Evolutionary conservation across 2,888 invertebrate genomes (phyloP).

Genomic region (Opisthograptis luteolata): DNA sequence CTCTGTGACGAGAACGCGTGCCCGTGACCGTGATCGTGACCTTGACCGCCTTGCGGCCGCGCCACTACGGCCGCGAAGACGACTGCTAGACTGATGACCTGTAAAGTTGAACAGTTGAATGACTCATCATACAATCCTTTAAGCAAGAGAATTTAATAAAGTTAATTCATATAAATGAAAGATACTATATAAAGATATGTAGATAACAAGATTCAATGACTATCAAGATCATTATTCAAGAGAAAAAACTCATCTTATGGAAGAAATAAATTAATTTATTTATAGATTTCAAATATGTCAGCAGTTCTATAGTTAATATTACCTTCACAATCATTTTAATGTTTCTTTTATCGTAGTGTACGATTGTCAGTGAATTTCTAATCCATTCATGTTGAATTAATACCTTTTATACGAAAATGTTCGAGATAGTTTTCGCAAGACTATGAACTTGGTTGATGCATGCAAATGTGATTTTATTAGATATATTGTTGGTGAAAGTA

Average conservation of each 20-base stretch:
- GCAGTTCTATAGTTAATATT: background rate
- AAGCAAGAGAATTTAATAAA: too few relatives aligned
- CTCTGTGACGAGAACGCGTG: constrained; percentile 23
- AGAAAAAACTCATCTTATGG: too few relatives aligned
- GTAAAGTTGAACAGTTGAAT: constrained; percentile 20
- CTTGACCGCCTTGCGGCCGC: constrained; percentile 40
- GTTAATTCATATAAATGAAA: too few relatives aligned
- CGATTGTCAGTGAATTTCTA: constrained; percentile 28
- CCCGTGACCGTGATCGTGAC: constrained; percentile 24
- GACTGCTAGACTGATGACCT: constrained; percentile 39
- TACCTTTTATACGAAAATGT: constrained; percentile 40
- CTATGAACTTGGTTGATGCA: constrained; percentile 41
- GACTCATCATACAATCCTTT: constrained; percentile 8
- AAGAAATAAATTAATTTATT: background rate
- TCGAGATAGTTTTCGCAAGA: constrained; percentile 46
- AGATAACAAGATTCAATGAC: too few relatives aligned
- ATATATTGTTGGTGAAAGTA: constrained; percentile 33
- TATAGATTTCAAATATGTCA: too few relatives aligned
- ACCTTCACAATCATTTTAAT: constrained; percentile 32
- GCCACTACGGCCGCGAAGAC: constrained; percentile 31
- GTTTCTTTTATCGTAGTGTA: constrained; percentile 13
- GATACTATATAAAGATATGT: too few relatives aligned
- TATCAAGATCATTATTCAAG: too few relatives aligned
- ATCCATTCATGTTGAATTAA: constrained; percentile 34
- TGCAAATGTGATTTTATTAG: constrained; percentile 32